Percentiles rank a stretch among this genome's conserved stretches.
Evolutionary conservation across 2,797 vertebrate genomes (phyloP).

Genomic region (Enteromius afrohamiltoni): DNA sequence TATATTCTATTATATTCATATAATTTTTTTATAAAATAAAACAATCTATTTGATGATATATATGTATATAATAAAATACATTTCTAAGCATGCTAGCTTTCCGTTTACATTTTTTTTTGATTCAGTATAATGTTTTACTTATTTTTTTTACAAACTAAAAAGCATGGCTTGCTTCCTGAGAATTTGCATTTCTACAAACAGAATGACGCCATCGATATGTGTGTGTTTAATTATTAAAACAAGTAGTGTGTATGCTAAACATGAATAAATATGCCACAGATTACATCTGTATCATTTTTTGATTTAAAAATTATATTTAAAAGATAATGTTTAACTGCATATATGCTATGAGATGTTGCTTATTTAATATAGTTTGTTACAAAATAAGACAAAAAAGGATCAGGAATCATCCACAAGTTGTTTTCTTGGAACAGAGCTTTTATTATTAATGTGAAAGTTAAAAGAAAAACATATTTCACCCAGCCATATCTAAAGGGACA

Average conservation of each 20-base stretch:
- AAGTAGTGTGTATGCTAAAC: neutral
- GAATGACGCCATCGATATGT: neutral
- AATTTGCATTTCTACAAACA: neutral
- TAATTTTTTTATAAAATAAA: no score
- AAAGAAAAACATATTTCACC: neutral
- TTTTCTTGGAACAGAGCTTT: neutral
- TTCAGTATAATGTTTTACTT: neutral
- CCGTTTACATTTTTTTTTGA: neutral
- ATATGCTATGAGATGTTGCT: neutral
- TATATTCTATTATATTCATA: no score
- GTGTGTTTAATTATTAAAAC: neutral
- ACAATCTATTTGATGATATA: no score
- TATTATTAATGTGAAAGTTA: neutral
- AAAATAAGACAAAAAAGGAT: neutral
- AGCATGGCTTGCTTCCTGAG: neutral
- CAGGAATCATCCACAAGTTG: neutral
- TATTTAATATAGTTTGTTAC: neutral
- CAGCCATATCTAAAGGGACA: neutral
- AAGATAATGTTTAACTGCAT: neutral
- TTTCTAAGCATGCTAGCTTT: neutral
- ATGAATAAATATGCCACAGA: neutral
- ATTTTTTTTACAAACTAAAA: neutral
- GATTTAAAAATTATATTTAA: neutral
- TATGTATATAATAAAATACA: no score
- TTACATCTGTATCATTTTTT: neutral